These are phyloP conservation scores for Teleiodes luculella DNA, from an alignment of 2,888 invertebrate species.

Conservation along the genomic window DNA sequence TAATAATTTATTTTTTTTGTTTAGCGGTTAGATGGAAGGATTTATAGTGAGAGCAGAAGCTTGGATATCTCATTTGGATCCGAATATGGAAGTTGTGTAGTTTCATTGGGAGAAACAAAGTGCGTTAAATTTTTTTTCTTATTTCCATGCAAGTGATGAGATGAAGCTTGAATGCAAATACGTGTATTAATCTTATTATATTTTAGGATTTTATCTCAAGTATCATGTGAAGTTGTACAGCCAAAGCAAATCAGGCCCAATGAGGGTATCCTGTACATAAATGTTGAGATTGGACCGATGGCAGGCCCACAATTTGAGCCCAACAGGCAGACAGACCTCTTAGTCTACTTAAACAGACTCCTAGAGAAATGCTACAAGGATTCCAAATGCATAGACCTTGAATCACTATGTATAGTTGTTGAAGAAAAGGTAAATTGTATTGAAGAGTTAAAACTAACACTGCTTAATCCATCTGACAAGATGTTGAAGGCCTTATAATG, in stretches of 20 bases:
- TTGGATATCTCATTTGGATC: constrained; percentile 86
- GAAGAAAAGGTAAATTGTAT: constrained; percentile 89
- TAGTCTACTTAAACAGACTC: constrained; percentile 86
- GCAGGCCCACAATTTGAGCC: constrained; percentile 91
- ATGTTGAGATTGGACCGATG: constrained; percentile 92
- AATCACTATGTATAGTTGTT: constrained; percentile 95
- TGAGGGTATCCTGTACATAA: constrained; percentile 91
- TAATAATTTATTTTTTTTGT: constrained; percentile 31
- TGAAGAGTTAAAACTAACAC: too few relatives aligned
- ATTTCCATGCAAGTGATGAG: neutral
- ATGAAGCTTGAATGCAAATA: too few relatives aligned
- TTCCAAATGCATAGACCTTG: constrained; percentile 94
- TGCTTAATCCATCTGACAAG: too few relatives aligned
- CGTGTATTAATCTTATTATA: neutral
- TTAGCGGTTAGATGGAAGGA: constrained; percentile 89
- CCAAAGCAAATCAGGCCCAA: constrained; percentile 92
- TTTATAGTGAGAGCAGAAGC: constrained; percentile 84
- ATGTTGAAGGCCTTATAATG: too few relatives aligned
- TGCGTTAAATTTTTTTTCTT: constrained; percentile 51
- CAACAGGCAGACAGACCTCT: constrained; percentile 84
- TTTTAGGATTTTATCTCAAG: constrained; percentile 89
- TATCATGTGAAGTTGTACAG: constrained; percentile 90
- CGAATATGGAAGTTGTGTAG: constrained; percentile 90
- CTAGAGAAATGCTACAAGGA: constrained; percentile 94
- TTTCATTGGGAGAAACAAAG: constrained; percentile 88